Evolutionary conservation across 2,113 vertebrate species (phyloP), one percentile per base, ranked within the genome.

Genomic region (Pachycephala philippinensis): DNA sequence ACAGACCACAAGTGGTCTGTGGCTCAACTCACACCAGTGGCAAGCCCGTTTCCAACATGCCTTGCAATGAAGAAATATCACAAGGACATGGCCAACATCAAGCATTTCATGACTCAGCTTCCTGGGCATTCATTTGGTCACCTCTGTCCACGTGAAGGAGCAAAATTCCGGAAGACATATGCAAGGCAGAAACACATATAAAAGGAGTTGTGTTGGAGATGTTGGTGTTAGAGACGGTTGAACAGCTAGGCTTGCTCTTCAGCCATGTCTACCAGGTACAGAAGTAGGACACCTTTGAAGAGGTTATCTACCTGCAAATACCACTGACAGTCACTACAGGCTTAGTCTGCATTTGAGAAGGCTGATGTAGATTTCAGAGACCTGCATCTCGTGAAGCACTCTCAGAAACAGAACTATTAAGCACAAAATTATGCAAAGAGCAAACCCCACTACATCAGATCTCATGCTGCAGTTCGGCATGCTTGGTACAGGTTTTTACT

Each of bases 401-500:
- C 83, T 69, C 68, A 88, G 42, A 66, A 65, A 10, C 27, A 64
- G 54, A 74, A 63, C 33, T 39, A 19, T 18, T 22, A 68, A 59
- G 65, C 31, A 52, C 16, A 64, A 59, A 85, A 47, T 56, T 20
- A 79, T 0, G 4, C 47, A n/a, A 71, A 93, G 64, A 70, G 82
- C 65, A 91, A 95, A 78, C 13, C 40, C 56, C 56, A 71, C 50
- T 69, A 72, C 52, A 42, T 70, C 70, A 75, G 56, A 78, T 89
- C 68, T 91, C 71, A 79, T 3, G 13, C 4, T 39, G 15, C 69
- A 61, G 23, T 59, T 52, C 45, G n/a, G 26, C 7, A 3, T 33
- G 79, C 52, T 59, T 59, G 31, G 54, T 57, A 40, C 28, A 27
- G 17, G 66, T 59, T 65, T 96, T 98, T 97, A 99, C 99, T 98